Percentiles rank a stretch among this genome's conserved stretches.
phyloP scores from a whole-genome alignment of 2,888 invertebrate species.

The Boloria euphrosyne region DNA sequence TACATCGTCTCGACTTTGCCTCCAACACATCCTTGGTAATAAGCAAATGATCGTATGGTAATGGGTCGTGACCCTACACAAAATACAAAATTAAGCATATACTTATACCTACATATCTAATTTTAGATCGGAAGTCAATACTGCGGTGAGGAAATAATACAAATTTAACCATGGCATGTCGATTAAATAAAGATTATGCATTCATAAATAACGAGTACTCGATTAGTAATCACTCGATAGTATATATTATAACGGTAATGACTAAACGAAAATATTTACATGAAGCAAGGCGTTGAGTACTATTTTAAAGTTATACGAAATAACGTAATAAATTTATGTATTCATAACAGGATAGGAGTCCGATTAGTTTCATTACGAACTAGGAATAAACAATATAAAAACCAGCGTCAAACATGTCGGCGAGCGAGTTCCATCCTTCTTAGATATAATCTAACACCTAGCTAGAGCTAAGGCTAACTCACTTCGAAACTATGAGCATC shows the following conservation, averaged over 20 bases:
- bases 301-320: slow-evolving; percentile 32
- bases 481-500: slow-evolving; percentile 78
- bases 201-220: slow-evolving; percentile 50
- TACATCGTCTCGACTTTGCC: slow-evolving; percentile 76
- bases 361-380: slow-evolving; percentile 37
- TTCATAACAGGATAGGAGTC: slow-evolving; percentile 43
- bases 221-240: slow-evolving; percentile 42
- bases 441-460: slow-evolving; percentile 64
- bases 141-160: slow-evolving; percentile 71
- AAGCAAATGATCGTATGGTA: slow-evolving; percentile 77
- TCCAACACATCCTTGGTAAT: slow-evolving; percentile 74
- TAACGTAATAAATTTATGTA: slow-evolving; percentile 43
- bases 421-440: slow-evolving; percentile 51
- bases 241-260: slow-evolving; percentile 54
- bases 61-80: slow-evolving; percentile 68
- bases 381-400: slow-evolving; percentile 39
- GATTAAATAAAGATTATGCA: slow-evolving; percentile 75
- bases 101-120: slow-evolving; percentile 71
- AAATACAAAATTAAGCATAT: slow-evolving; percentile 79
- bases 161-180: slow-evolving; percentile 64
- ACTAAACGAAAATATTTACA: slow-evolving; percentile 70
- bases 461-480: slow-evolving; percentile 76
- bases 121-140: slow-evolving; percentile 77
- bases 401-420: slow-evolving; percentile 44
- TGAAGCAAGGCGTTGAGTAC: slow-evolving; percentile 40